Evolutionary conservation across 2,113 vertebrate genomes (phyloP).

Genomic region (Indri indri): DNA sequence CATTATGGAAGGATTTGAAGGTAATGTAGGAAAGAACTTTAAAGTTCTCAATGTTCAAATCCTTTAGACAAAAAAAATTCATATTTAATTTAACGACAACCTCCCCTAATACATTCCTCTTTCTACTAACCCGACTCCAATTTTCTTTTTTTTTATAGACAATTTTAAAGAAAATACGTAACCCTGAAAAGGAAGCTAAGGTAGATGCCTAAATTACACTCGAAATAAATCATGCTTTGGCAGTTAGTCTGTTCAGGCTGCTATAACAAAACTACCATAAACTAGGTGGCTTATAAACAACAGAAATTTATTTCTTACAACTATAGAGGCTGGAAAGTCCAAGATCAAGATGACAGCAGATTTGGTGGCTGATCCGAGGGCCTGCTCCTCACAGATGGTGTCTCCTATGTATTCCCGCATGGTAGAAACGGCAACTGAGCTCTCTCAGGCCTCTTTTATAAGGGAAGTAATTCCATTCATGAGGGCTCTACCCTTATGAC

Average conservation of each 20-base stretch:
- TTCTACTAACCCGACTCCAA: background rate
- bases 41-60: conserved; percentile 14
- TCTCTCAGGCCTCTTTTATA: background rate
- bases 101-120: background rate
- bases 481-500: background rate
- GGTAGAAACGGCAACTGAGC: background rate
- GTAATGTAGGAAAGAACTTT: conserved; percentile 49
- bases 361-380: background rate
- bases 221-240: background rate
- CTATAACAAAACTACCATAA: background rate
- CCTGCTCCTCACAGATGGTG: background rate
- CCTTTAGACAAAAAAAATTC: background rate
- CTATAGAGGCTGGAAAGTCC: background rate
- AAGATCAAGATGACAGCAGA: background rate
- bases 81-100: background rate
- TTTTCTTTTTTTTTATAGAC: background rate
- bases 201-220: background rate
- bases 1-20: conserved; percentile 18
- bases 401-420: background rate
- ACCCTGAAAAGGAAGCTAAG: background rate
- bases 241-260: background rate
- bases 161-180: background rate
- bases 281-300: background rate
- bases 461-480: background rate
- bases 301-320: background rate